Conservation (phyloP, 2,888 invertebrate species). For the Noctua fimbriata region DNA sequence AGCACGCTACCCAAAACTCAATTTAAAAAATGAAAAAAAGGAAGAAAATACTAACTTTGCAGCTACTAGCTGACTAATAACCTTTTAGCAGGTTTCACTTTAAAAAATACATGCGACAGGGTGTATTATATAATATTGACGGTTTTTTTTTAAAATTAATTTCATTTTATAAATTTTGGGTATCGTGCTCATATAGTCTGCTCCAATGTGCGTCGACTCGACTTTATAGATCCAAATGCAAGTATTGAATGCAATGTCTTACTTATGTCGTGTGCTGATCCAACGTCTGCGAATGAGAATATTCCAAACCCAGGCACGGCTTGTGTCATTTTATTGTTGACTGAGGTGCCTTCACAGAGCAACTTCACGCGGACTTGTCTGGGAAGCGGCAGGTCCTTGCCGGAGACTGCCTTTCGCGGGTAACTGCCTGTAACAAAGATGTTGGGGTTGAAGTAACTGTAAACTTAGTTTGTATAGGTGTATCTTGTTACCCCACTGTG, state of each 20-base stretch:
- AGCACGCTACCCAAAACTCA: background rate
- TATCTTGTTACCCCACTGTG: background rate
- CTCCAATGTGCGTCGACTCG: background rate
- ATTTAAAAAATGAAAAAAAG: background rate
- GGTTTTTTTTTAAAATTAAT: no score
- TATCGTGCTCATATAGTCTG: background rate
- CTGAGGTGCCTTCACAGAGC: constrained; percentile 26
- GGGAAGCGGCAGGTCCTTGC: constrained; percentile 17
- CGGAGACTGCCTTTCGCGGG: constrained; percentile 19
- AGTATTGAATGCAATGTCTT: background rate
- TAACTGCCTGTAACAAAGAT: constrained; percentile 8
- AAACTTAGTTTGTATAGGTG: background rate
- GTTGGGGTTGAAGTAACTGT: background rate
- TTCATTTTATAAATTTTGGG: background rate
- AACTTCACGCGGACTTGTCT: constrained; percentile 1
- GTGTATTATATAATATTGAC: no score
- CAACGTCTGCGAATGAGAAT: constrained; percentile 7
- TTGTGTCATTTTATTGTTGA: constrained; percentile 4
- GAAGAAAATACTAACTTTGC: background rate
- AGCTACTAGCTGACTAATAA: no score
- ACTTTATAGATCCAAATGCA: background rate
- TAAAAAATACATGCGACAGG: no score
- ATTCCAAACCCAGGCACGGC: constrained; percentile 8
- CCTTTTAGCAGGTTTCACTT: no score
- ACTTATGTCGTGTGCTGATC: constrained; percentile 19